Evolutionary conservation across 1,140 invertebrate genomes (phyloP).

Genomic region (Drosophila sproati): DNA sequence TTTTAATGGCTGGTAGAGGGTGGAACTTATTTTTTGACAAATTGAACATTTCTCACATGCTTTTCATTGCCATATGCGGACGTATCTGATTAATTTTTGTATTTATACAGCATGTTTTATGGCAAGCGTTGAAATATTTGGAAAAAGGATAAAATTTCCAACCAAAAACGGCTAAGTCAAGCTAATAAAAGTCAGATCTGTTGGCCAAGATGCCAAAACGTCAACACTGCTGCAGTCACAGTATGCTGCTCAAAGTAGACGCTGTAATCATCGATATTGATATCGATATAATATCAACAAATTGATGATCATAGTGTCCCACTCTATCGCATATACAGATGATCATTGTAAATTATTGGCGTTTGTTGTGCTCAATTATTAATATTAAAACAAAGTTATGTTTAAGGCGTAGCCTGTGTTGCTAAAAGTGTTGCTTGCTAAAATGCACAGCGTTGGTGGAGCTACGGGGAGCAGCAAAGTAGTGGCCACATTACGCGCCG

Average conservation of each 20-base stretch:
- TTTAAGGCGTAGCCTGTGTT: slow-evolving; percentile 27
- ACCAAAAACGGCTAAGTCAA: too few relatives aligned
- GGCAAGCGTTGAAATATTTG: too few relatives aligned
- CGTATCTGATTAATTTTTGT: too few relatives aligned
- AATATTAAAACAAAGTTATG: slow-evolving; percentile 46
- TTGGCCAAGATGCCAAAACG: too few relatives aligned
- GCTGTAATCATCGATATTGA: slow-evolving; percentile 22
- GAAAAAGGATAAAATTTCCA: too few relatives aligned
- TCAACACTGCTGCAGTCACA: neutral
- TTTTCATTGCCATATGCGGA: too few relatives aligned
- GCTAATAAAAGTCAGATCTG: too few relatives aligned
- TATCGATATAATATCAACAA: slow-evolving; percentile 46
- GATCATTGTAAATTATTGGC: slow-evolving; percentile 40
- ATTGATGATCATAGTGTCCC: slow-evolving; percentile 39
- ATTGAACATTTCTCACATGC: too few relatives aligned
- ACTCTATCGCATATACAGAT: slow-evolving; percentile 38
- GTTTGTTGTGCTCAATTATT: slow-evolving; percentile 43
- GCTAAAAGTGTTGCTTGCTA: slow-evolving; percentile 50
- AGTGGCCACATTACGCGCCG: slow-evolving; percentile 76
- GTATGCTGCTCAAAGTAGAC: slow-evolving; percentile 10
- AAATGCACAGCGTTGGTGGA: slow-evolving; percentile 61
- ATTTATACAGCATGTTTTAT: too few relatives aligned
- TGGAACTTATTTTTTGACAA: too few relatives aligned
- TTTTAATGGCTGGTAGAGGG: too few relatives aligned
- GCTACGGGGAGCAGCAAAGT: slow-evolving; percentile 65